phyloP scores from a whole-genome alignment of 2,113 vertebrate species.

The Istiophorus platypterus region DNA sequence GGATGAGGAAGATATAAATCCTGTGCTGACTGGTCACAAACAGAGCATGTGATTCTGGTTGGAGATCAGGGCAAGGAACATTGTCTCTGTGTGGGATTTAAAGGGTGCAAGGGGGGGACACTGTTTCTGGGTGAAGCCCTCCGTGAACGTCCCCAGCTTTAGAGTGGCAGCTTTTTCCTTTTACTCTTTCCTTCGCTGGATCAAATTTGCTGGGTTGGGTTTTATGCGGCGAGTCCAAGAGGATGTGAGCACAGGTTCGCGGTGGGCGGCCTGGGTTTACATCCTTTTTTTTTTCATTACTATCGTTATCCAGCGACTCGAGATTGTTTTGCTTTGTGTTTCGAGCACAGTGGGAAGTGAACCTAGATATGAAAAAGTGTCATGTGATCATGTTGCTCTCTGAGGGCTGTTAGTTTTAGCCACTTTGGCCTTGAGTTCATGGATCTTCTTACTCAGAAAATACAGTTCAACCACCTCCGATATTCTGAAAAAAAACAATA shows the following conservation, averaged over 20 bases:
- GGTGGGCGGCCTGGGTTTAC: conserved; percentile 25
- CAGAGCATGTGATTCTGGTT: conserved; percentile 59
- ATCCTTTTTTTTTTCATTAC: conserved; percentile 67
- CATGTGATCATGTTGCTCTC: neutral
- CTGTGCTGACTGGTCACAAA: conserved; percentile 50
- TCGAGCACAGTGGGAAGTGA: conserved; percentile 60
- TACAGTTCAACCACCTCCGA: neutral
- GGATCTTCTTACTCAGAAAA: neutral
- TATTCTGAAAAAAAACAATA: no score
- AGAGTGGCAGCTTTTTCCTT: neutral
- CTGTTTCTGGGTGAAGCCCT: no score
- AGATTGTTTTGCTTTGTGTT: conserved; percentile 39
- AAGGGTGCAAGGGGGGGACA: neutral
- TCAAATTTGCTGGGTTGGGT: neutral
- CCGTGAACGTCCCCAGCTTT: no score
- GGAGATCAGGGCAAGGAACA: neutral
- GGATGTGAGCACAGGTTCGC: conserved; percentile 50
- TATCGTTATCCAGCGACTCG: neutral
- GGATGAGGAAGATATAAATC: conserved; percentile 33
- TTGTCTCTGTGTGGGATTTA: neutral
- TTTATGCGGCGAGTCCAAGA: neutral
- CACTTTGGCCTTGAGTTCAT: no score
- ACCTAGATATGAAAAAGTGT: conserved; percentile 68
- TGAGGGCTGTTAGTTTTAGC: neutral
- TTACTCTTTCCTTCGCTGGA: no score